A percentile compares a stretch with the other conserved stretches of the same genome.
These are phyloP conservation scores for Acanthosepion pharaonis DNA, from an alignment of 2,888 invertebrate species.

Conservation along the genomic window DNA sequence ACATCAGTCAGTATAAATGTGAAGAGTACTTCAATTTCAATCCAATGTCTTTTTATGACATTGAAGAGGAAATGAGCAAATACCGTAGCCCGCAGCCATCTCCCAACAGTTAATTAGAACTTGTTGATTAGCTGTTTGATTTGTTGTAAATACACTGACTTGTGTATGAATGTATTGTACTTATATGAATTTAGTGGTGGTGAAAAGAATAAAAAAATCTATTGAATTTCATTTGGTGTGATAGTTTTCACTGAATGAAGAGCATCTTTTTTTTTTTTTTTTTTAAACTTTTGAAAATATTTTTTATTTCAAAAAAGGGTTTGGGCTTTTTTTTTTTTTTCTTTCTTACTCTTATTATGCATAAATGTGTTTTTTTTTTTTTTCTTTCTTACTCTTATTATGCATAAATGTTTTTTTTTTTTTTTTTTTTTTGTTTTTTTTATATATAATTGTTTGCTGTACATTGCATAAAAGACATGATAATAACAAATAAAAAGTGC, in stretches of 20 bases:
- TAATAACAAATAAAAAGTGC: not conserved
- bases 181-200: not conserved
- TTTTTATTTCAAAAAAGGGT: not conserved
- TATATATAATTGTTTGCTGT: not conserved
- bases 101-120: not conserved
- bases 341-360: too few species aligned
- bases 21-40: slow-evolving; percentile 8
- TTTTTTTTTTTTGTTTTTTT: not conserved
- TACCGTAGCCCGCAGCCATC: slow-evolving; percentile 16
- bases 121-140: not conserved
- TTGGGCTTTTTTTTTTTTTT: too few species aligned
- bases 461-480: not conserved
- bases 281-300: too few species aligned
- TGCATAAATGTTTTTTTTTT: too few species aligned
- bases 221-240: not conserved
- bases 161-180: not conserved
- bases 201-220: slow-evolving; percentile 8
- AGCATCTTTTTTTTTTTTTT: not conserved
- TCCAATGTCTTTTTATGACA: slow-evolving; percentile 33
- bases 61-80: not conserved
- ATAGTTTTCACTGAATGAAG: not conserved
- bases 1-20: slow-evolving; percentile 22
- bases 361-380: too few species aligned
- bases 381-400: too few species aligned
- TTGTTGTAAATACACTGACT: not conserved